Base-by-base conservation (phyloP, 1,140 invertebrate genomes). In the Limonius californicus region DNA sequence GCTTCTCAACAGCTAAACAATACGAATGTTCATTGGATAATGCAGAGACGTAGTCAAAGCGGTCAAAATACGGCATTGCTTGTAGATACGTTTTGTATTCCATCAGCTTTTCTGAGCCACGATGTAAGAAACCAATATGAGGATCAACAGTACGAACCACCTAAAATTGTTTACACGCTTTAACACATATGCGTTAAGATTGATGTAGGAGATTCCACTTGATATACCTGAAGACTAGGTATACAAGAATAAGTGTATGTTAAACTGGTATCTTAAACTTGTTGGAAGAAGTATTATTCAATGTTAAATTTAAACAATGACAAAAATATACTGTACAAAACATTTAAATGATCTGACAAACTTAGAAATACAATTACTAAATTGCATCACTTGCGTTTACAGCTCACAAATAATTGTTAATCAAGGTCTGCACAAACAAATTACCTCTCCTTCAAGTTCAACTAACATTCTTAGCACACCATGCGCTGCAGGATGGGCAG, bases 401-500 rank as follows among this genome's bases (percentile, higher is more conserved):
- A n/a, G n/a, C n/a, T n/a, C n/a, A n/a, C n/a, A 32, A 11, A 32
- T 11, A 32, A 32, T 11, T 32, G 11, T 32, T 32, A 32, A 32
- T 32, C 11, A 32, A 8, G 7, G 45, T n/a, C n/a, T n/a, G n/a
- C n/a, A n/a, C n/a, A n/a, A n/a, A n/a, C n/a, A 27, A 57, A 20
- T 56, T 57, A 73, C 70, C 77, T 94, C 91, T 64, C 89, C 90
- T 71, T 91, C 87, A 27, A 94, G 72, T 68, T 90, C 84, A 23
- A 91, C 72, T 3, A 94, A 81, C 55, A 94, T 77, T 47, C 90
- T 82, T n/a, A 93, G 78, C 30, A 92, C 90, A 20, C 91, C 91
- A 72, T 94, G 90, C 66, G 90, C 91, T 27, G 91, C 90, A 47
- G 91, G 91, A 82, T 94, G 91, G 61, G 89, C 87, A 4, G 91